Evolutionary conservation across 2,888 invertebrate genomes (phyloP), one percentile per base, ranked within the genome.

Genomic region (Dryadula phaetusa): DNA sequence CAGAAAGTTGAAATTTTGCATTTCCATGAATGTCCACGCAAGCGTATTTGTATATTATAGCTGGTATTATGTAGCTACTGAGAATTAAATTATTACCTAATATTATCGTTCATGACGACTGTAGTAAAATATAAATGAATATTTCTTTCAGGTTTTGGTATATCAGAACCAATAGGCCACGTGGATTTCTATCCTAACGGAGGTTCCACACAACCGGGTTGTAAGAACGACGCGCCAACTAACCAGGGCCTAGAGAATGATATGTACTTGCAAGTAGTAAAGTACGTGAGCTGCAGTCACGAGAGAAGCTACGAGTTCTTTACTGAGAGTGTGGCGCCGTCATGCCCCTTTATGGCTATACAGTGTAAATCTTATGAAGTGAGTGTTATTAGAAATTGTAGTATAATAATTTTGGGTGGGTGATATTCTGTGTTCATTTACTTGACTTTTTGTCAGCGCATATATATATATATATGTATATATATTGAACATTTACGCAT

Each of bases 141-240:
- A n/a, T n/a, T n/a, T n/a, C n/a, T 10, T 28, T 4, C 80, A 93
- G 95, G 95, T 62, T 93, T 98, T 65, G 98, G 98, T 10, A 96
- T 97, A 82, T 94, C 95, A 7, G 96, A 97, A 78, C 94, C 96
- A 0, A 95, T 97, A 53, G 98, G 97, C 0, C 98, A 98, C 83
- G 95, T 98, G 3, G 98, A 98, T 84, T 98, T 98, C 87, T 98
- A 95, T 82, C 98, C 98, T 0, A 98, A 98, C 81, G 98, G 97
- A 0, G 98, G 98, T 0, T 94, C 95, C 6, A 94, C 95, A 67
- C 98, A 93, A 72, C 93, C 93, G 0, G 93, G 93, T 0, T 93
- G 93, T 64, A 87, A 83, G 73, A 82, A 82, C 34, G 77, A 75
- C 0, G 76, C 70, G 37, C 73, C 83, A 0, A 76, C 78, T 0